Percentiles rank a stretch among this genome's conserved stretches.
Conservation (phyloP, 2,888 invertebrate species). For the Mythimna lalbum region DNA sequence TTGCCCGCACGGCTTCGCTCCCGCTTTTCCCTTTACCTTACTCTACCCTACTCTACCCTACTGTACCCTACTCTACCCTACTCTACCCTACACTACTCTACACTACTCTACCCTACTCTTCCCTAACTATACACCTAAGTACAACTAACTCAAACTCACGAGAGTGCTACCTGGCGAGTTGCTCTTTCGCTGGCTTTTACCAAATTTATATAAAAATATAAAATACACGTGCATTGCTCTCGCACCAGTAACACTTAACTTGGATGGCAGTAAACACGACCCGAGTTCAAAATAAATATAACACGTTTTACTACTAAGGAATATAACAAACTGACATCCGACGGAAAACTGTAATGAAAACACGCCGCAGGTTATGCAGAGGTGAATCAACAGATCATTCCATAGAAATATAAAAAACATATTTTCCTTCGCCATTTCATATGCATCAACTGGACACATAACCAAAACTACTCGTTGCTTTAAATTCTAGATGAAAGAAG, state of each 20-base stretch:
- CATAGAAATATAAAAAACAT: no score
- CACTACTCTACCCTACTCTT: no score
- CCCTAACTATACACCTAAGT: no score
- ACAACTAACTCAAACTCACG: constrained; percentile 17
- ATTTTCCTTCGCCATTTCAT: not conserved
- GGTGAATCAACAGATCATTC: not conserved
- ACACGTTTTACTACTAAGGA: not conserved
- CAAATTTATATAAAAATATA: constrained; percentile 36
- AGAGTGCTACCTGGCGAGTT: constrained; percentile 9
- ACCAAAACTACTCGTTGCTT: no score
- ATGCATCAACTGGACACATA: no score
- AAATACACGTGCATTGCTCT: constrained; percentile 37
- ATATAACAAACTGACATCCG: not conserved
- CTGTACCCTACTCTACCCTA: no score
- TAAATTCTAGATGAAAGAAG: no score
- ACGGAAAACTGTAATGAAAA: not conserved
- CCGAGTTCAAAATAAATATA: constrained; percentile 31
- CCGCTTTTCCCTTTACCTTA: no score
- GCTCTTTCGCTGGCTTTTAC: constrained; percentile 29
- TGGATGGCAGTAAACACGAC: constrained; percentile 29
- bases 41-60: no score
- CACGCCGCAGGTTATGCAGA: not conserved
- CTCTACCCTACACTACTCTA: no score
- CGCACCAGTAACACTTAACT: constrained; percentile 20
- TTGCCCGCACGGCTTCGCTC: no score